Base-by-base conservation (phyloP, 2,888 invertebrate species). In the Idaea biselata region DNA sequence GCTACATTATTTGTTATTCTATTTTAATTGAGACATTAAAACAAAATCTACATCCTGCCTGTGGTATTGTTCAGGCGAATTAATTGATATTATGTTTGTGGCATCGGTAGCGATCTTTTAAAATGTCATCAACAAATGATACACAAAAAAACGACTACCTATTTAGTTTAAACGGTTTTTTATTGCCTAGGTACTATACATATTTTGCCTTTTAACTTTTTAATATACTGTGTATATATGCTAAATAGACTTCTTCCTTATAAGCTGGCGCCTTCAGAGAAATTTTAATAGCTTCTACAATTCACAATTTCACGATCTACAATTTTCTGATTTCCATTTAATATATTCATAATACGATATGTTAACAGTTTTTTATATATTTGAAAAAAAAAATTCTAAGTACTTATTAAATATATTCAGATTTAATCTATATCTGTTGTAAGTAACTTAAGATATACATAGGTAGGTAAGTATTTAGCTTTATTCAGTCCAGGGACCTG, bases 151-250 rank as follows among this genome's bases (percentile, higher is more conserved):
- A 25, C 25, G 1, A 25, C 25, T 25, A 5, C 25, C 25, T 25
- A 25, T 25, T 3, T 25, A 7, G 33, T 33, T 33, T 33, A 44
- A 44, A 44, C 44, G 11, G 11, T 44, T 44, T 44, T 44, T 44
- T 44, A 44, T 44, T 44, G 7, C 44, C 44, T 44, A 44, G 8
- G n/a, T n/a, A n/a, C n/a, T n/a, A n/a, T 44, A 44, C 44, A 11
- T 44, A 44, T 44, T 44, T 44, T 44, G 18, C 11, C 58, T 60
- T 55, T 58, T 60, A 61, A 54, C 58, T 55, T 60, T 55, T 44
- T 58, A 60, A 14, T 8, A 44, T 44, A 3, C 11, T 25, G 5
- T 25, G 25, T 25, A 25, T 25, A 25, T 1, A 5, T 25, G 25
- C 25, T 25, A 25, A 25, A 25, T 25, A 25, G 25, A 25, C 25